Evolutionary conservation across 2,113 vertebrate genomes (phyloP), one percentile per base, ranked within the genome.

Genomic region (Phoenicopterus ruber): DNA sequence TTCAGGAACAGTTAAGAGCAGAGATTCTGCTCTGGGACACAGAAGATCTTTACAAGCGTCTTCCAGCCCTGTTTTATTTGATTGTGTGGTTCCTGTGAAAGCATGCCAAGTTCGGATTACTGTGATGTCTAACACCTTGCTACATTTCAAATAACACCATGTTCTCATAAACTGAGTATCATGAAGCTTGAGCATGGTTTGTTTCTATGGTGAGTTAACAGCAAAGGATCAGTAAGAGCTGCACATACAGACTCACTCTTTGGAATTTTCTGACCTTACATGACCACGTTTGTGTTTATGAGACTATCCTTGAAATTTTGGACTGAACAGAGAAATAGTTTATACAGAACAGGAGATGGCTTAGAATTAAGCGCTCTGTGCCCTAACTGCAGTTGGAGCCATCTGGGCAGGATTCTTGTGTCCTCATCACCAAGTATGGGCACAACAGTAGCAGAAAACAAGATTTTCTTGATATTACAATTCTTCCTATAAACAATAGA

Each of bases 91-190:
- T 96, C 69, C 86, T 84, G 36, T 85, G 84, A 94, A 95, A 79
- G 52, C 57, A 72, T 55, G 91, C 96, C 95, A 96, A 93, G 73
- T 87, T 93, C 0, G 1, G 91, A 95, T 96, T 95, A 96, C 89
- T 91, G 71, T 65, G 67, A 94, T 93, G 81, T 74, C 91, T 91
- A 94, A 91, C 93, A 96, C 93, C 95, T 94, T 87, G 70, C 93
- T 84, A 76, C 77, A 88, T 91, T 93, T 97, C 95, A 96, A 96
- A 85, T 87, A 96, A 97, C 95, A 97, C 93, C 77, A 82, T 57
- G 69, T 86, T 94, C 93, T 94, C 91, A 65, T 96, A 97, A 96
- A 96, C 95, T 67, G 77, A 90, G 0, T 62, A 95, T 50, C 77
- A 59, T 24, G 57, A 91, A 96, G 77, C 61, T 94, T 70, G 81